Percentiles rank a stretch among this genome's conserved stretches.
These are phyloP conservation scores for Cyanistes caeruleus DNA, from an alignment of 2,113 vertebrate species.

Conservation along the genomic window DNA sequence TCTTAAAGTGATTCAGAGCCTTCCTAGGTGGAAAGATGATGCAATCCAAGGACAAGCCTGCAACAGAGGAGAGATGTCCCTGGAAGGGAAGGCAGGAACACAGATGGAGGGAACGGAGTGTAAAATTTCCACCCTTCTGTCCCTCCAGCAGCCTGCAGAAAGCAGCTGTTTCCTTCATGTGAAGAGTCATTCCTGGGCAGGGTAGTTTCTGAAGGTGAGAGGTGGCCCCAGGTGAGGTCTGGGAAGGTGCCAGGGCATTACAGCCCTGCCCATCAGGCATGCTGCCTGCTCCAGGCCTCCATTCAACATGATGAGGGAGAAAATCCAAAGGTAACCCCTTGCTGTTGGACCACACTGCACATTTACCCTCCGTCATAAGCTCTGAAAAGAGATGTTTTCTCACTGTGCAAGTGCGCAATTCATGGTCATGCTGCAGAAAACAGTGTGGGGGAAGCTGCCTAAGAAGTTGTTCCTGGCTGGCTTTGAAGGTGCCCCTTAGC, in stretches of 20 bases:
- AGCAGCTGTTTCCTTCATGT: background rate
- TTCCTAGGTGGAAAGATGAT: background rate
- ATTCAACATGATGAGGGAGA: background rate
- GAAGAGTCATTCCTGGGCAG: background rate
- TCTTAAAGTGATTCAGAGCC: background rate
- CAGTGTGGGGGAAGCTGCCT: background rate
- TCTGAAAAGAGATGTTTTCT: background rate
- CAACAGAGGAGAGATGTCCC: background rate
- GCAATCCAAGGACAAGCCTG: background rate
- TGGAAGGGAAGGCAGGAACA: constrained; percentile 13
- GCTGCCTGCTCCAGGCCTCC: background rate
- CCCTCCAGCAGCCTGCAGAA: background rate
- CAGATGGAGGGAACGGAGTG: constrained; percentile 8
- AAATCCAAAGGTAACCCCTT: background rate
- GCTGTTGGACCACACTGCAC: background rate
- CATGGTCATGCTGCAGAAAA: background rate
- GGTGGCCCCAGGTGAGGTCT: background rate
- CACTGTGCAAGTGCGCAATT: background rate
- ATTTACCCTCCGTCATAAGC: background rate
- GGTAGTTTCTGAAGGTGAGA: constrained; percentile 3
- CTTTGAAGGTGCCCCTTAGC: background rate
- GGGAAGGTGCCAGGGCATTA: background rate
- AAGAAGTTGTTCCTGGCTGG: background rate
- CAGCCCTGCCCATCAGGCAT: background rate
- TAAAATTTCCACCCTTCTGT: background rate